Conservation (phyloP, 2,113 vertebrate genomes). For the Melanocharis versteri region DNA sequence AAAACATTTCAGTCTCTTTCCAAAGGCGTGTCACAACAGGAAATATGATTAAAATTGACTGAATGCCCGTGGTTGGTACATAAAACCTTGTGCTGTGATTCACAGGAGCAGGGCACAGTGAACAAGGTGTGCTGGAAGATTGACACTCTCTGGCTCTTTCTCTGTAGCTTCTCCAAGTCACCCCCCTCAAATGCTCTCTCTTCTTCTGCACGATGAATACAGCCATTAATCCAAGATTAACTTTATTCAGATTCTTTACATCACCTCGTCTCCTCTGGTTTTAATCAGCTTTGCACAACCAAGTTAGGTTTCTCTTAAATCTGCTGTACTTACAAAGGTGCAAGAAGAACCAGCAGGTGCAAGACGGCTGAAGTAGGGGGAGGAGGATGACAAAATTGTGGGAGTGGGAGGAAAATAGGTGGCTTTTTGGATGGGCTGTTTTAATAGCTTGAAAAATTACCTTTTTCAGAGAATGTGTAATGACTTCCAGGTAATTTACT, state of each 20-base stretch:
- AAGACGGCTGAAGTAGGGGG: not conserved
- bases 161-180: not conserved
- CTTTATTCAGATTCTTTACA: not conserved
- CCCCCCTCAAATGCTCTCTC: rapidly evolving
- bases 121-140: not conserved
- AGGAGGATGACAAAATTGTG: not conserved
- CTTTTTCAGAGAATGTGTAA: not conserved
- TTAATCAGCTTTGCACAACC: not conserved
- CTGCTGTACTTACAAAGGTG: not conserved
- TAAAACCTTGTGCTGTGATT: not conserved
- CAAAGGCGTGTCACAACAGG: conserved; percentile 51
- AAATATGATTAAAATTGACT: conserved; percentile 51
- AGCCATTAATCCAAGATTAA: not conserved
- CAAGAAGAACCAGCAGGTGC: not conserved
- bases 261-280: not conserved
- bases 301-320: not conserved
- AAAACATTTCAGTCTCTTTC: conserved; percentile 63
- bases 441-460: not conserved
- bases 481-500: not conserved
- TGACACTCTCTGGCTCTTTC: not conserved
- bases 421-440: not conserved
- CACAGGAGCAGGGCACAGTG: not conserved
- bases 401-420: not conserved
- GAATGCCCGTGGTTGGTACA: conserved; percentile 4
- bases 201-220: not conserved